Conservation (phyloP, 2,113 vertebrate species). For the Perccottus glenii region DNA sequence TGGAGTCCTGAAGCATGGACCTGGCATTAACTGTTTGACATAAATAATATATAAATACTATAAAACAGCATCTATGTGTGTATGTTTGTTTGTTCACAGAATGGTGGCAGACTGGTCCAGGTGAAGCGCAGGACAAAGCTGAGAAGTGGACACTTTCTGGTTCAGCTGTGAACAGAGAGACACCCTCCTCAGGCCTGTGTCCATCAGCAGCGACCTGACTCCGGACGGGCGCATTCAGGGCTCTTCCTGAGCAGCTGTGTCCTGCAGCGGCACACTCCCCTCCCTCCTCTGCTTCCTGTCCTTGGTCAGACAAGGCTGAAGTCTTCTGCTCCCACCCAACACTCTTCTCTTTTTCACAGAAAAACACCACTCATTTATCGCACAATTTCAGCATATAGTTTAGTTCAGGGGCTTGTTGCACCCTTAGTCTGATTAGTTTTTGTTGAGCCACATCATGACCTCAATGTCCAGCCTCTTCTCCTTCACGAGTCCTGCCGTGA, state of each 20-base stretch:
- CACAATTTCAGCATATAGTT: constrained; percentile 12
- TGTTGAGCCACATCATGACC: constrained; percentile 70
- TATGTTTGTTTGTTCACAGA: neutral
- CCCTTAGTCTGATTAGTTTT: neutral
- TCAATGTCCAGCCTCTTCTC: constrained; percentile 99
- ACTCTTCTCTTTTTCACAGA: constrained; percentile 55
- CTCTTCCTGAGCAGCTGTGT: constrained; percentile 85
- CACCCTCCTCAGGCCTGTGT: constrained; percentile 25
- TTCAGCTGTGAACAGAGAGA: neutral
- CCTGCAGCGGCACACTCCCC: constrained; percentile 74
- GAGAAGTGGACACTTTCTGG: constrained; percentile 10
- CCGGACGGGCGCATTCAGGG: constrained; percentile 71
- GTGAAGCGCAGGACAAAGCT: neutral
- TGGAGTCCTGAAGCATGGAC: no score
- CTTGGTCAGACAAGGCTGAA: constrained; percentile 79
- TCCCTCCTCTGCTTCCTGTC: constrained; percentile 81
- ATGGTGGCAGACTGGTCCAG: neutral
- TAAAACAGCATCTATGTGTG: no score
- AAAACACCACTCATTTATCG: constrained; percentile 16
- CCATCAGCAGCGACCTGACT: constrained; percentile 55
- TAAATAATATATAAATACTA: no score
- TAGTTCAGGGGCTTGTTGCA: constrained; percentile 1
- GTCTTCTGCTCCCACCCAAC: constrained; percentile 42
- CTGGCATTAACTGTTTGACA: no score
- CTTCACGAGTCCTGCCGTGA: constrained; percentile 98